Conservation (phyloP, 2,888 invertebrate species). For the Ceramica pisi region DNA sequence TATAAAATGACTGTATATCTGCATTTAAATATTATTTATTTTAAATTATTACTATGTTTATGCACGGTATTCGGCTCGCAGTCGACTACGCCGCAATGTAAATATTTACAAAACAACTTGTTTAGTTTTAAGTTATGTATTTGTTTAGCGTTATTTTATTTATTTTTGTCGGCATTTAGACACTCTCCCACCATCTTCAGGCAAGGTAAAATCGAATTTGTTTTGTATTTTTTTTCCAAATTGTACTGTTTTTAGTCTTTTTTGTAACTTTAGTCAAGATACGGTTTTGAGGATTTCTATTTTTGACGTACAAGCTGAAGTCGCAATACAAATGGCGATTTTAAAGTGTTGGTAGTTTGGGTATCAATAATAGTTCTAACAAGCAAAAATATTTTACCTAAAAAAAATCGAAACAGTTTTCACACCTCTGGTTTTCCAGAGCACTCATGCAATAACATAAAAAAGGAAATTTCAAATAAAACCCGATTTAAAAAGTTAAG, state of each 20-base stretch:
- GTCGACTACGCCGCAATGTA: slow-evolving; percentile 61
- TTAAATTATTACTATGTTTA: slow-evolving; percentile 41
- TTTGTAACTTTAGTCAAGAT: neutral
- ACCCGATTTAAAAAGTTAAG: neutral
- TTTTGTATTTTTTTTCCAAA: slow-evolving; percentile 23
- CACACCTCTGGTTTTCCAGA: no score
- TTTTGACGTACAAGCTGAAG: neutral
- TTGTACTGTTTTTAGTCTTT: neutral
- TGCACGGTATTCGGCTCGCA: slow-evolving; percentile 36
- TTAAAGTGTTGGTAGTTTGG: neutral
- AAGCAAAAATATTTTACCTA: neutral
- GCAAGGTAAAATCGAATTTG: slow-evolving; percentile 44
- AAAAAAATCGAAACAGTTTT: neutral
- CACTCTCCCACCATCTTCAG: slow-evolving; percentile 81
- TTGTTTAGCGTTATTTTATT: slow-evolving; percentile 67
- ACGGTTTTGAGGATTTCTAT: slow-evolving; percentile 16
- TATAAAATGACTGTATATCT: slow-evolving; percentile 62
- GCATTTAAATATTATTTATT: slow-evolving; percentile 64
- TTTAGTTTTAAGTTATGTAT: slow-evolving; percentile 72
- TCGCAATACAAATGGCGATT: neutral
- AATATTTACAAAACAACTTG: slow-evolving; percentile 63
- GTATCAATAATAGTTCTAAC: neutral
- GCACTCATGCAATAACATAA: no score
- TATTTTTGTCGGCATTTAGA: slow-evolving; percentile 78
- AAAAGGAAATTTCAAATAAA: neutral